phyloP scores from a whole-genome alignment of 2,888 invertebrate genomes.

The Gryllus longicercus region DNA sequence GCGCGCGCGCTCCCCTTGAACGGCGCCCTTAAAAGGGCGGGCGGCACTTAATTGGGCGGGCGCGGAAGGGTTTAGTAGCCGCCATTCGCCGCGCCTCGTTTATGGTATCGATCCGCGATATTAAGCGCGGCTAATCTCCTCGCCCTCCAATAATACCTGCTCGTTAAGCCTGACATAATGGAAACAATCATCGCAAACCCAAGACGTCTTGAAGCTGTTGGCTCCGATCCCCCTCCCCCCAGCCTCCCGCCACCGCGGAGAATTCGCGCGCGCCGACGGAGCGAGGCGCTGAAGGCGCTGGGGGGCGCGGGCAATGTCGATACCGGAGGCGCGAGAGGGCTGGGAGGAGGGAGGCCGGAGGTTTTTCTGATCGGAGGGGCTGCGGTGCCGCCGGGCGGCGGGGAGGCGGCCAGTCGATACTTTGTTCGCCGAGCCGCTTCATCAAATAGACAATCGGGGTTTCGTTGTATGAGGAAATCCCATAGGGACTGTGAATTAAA shows the following conservation, averaged over 20 bases:
- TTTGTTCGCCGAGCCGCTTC: too few species aligned
- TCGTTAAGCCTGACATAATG: constrained; percentile 8
- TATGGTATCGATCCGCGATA: not conserved
- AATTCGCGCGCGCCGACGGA: not conserved
- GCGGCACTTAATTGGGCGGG: not conserved
- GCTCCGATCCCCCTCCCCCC: not conserved
- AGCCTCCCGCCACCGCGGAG: not conserved
- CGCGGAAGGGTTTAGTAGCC: not conserved
- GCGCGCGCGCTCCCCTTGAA: too few species aligned
- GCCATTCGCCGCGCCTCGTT: not conserved
- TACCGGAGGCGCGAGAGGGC: too few species aligned
- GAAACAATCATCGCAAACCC: constrained; percentile 17
- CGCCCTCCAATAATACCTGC: constrained; percentile 1
- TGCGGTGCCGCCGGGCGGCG: too few species aligned
- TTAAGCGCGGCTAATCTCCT: not conserved
- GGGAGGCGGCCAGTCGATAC: too few species aligned
- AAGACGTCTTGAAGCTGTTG: not conserved
- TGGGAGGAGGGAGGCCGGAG: too few species aligned
- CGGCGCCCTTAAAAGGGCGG: not conserved
- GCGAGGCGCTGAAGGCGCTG: not conserved
- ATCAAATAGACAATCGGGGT: too few species aligned
- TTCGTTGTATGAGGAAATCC: too few species aligned
- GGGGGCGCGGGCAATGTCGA: not conserved
- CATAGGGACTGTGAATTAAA: too few species aligned
- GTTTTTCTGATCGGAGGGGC: too few species aligned